Evolutionary conservation across 2,797 vertebrate genomes (phyloP), one percentile per base, ranked within the genome.

Genomic region (Synanceia verrucosa): DNA sequence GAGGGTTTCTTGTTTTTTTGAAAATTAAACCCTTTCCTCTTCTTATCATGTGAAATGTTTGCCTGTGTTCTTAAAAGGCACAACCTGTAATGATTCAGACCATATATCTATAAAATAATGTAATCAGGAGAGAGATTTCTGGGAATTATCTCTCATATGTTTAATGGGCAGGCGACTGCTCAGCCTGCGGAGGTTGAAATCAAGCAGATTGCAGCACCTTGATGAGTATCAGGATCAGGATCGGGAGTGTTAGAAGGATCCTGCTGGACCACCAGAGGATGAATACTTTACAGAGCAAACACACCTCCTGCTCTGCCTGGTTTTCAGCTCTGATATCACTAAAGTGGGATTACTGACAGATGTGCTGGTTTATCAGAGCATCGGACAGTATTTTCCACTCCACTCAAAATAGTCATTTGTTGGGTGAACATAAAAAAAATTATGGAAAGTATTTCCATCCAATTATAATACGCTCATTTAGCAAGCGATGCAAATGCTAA

Each of bases 301-400:
- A 26, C 73, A 79, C 85, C 79, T 87, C 83, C 19, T 46, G 53
- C 76, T 83, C 59, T 7, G 75, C 52, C 47, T 61, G 68, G 67
- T 84, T 60, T 78, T 76, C 73, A 73, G 85, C 73, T 81, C 82
- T 93, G 90, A 91, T 84, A 87, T 93, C 91, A 93, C 76, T 65
- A 33, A 76, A 67, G 58, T 28, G 47, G 78, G 81, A 93, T 88
- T 74, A 76, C 68, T 79, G 92, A 89, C 93, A 93, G 86, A 92
- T 92, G 91, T 84, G 81, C 50, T 23, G 36, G 46, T 71, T 88
- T 82, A 91, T 90, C 75, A 70, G 63, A 50, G 44, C 69, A 73
- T 60, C 34, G 26, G 24, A 44, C 29, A 47, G 21, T 57, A 19
- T 61, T 65, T 74, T 44, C 37, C 33, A 29, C 31, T 55, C 19